Base-by-base conservation (phyloP, 2,888 invertebrate species). In the Drosophila merina region DNA sequence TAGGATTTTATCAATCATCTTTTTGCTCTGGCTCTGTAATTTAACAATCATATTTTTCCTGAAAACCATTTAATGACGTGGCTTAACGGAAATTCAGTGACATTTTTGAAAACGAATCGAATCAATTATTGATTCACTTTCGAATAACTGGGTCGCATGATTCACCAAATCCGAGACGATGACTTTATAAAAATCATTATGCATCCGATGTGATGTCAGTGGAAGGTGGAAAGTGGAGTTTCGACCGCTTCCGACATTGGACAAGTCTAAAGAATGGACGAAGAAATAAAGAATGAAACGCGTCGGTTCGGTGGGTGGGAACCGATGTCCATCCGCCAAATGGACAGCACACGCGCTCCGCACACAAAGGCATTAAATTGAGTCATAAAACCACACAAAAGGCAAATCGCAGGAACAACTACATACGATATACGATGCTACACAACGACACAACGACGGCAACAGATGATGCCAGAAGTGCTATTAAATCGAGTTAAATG, bases 311-410 rank as follows among this genome's bases (percentile, higher is more conserved):
- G 69, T 85, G 79, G 72, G 77, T 77, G 76, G 80, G 73, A 56
- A 62, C 62, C 51, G 8, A 28, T 67, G 76, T 70, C 72, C 75
- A 44, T 44, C 44, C 25, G 72, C 20, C 10, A 75, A 72, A 55
- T 49, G 57, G 64, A 44, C 72, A 76, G 75, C 83, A 82, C 83
- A 86, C 83, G 83, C 74, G 73, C 67, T 76, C 28, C 59, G 30
- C 52, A 72, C 75, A 78, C 75, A 79, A 82, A 84, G 72, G 64
- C 76, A 77, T 75, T 72, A 76, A 86, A 86, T 86, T 83, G 83
- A 83, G 80, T 80, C 86, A 86, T 83, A 78, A 85, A 79, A 69
- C 73, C 59, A 44, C 59, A 68, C 76, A 77, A 81, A 81, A 66
- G 68, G 66, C 63, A 63, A 59, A 31, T 57, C 42, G 57, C 12